Evolutionary conservation across 2,888 invertebrate genomes (phyloP), one percentile per base, ranked within the genome.

Genomic region (Allacma fusca): DNA sequence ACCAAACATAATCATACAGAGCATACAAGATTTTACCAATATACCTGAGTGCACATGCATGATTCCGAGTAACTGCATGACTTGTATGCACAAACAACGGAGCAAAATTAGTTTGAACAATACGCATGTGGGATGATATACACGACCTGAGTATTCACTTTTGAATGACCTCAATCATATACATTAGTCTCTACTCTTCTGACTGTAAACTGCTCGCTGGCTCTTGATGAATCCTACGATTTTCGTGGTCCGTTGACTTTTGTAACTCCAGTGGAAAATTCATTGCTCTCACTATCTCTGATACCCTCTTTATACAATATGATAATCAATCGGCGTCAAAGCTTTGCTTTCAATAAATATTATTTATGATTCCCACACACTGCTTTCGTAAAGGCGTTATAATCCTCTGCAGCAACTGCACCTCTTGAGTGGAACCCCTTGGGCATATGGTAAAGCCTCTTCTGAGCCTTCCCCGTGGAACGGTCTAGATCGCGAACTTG

Each of bases 241-340:
- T 50, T 50, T 50, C 50, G 16, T 50, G 50, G 50, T 50, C 50
- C 19, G 50, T 50, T 50, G 50, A 50, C 50, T 50, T 50, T 50
- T 50, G 50, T 50, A 50, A 19, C 50, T 50, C 19, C 50, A 19
- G 19, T 16, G 50, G 50, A 50, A 50, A 50, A 50, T 50, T 50
- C 50, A 50, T 50, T 50, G 50, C 50, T 19, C 50, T 50, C 13
- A 9, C 40, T 9, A 16, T 16, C 7, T 16, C 1, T n/a, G 50
- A 13, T n/a, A 50, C 34, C 4, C 19, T 19, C 50, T 50, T 50
- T 50, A 50, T 34, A 34, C 34, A 9, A 7, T 34, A 50, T 19
- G 50, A n/a, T n/a, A 50, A 50, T 50, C 50, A 50, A 50, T 50
- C 50, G 50, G n/a, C 50, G n/a, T 50, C 50, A 50, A n/a, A n/a